Evolutionary conservation across 2,888 invertebrate species (phyloP), one percentile per base, ranked within the genome.

Genomic region (Cheilosia vulpina): DNA sequence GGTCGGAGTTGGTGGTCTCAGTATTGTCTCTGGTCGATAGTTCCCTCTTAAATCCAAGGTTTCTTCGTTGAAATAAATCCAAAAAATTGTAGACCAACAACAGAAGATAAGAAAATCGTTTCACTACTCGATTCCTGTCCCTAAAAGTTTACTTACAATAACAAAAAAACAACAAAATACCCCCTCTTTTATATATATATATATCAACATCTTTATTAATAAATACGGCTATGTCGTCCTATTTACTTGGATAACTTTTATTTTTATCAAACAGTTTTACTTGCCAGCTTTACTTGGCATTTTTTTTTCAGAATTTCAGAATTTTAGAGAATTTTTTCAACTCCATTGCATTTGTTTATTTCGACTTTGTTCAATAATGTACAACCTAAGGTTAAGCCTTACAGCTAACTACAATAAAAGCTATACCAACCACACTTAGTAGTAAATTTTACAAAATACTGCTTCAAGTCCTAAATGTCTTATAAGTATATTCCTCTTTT

Each of bases 301-400:
- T 38, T 53, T 19, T n/a, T n/a, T n/a, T n/a, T n/a, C n/a, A n/a
- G n/a, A n/a, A n/a, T n/a, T n/a, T n/a, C n/a, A n/a, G n/a, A n/a
- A 5, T 7, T 38, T 53, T 19, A 63, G 41, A 45, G 57, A 71
- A 41, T 27, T 58, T 41, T 41, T 53, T 83, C 68, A 78, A 78
- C 78, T 73, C 78, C 72, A 62, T 66, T 73, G 78, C 73, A 83
- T 83, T 83, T 45, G 27, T 53, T 65, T 52, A 4, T 58, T 62
- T 45, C 41, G 50, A 52, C 21, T 47, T 77, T 21, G 24, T 43
- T 45, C 50, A 83, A 79, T 84, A 83, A 79, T 84, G 45, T 84
- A 84, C 83, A 84, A 79, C 83, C 79, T 84, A 84, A 73, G 73
- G 58, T 73, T 63, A 78, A 69, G 78, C 79, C 73, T 81, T 81